Evolutionary conservation across 2,888 invertebrate genomes (phyloP).

Genomic region (Loripinus fragilis): DNA sequence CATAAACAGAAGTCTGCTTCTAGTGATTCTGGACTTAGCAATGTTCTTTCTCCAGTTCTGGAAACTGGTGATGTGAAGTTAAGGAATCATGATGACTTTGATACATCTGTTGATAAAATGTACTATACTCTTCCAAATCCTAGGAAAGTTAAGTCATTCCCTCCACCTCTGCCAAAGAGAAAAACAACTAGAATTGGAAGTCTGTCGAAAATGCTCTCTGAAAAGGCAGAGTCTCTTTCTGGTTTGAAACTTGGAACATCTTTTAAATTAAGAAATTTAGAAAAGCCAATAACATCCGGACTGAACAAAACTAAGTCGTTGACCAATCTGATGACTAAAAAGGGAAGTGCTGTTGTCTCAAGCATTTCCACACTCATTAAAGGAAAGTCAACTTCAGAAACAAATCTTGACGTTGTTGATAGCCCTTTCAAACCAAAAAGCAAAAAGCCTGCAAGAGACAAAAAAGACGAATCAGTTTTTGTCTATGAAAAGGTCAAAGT

Average conservation of each 20-base stretch:
- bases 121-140: slow-evolving; percentile 52
- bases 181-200: slow-evolving; percentile 43
- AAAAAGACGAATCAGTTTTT: slow-evolving; percentile 39
- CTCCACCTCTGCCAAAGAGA: slow-evolving; percentile 28
- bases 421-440: slow-evolving; percentile 52
- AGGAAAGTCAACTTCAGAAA: slow-evolving; percentile 47
- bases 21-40: slow-evolving; percentile 42
- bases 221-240: slow-evolving; percentile 54
- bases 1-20: slow-evolving; percentile 26
- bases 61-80: slow-evolving; percentile 26
- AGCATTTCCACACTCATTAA: slow-evolving; percentile 50
- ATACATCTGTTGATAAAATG: slow-evolving; percentile 27
- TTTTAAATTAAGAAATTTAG: slow-evolving; percentile 51
- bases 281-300: slow-evolving; percentile 36
- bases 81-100: not conserved
- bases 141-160: slow-evolving; percentile 36
- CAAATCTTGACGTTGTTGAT: slow-evolving; percentile 24
- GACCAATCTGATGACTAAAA: slow-evolving; percentile 52
- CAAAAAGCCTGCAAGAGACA: slow-evolving; percentile 23
- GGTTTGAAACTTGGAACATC: slow-evolving; percentile 47
- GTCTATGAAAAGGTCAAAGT: slow-evolving; percentile 52
- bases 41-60: slow-evolving; percentile 44
- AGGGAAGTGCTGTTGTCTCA: slow-evolving; percentile 45
- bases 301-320: slow-evolving; percentile 48
- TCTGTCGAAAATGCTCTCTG: slow-evolving; percentile 48